These are phyloP conservation scores for Synergus laeviventris DNA, from an alignment of 2,888 invertebrate species.

Conservation along the genomic window DNA sequence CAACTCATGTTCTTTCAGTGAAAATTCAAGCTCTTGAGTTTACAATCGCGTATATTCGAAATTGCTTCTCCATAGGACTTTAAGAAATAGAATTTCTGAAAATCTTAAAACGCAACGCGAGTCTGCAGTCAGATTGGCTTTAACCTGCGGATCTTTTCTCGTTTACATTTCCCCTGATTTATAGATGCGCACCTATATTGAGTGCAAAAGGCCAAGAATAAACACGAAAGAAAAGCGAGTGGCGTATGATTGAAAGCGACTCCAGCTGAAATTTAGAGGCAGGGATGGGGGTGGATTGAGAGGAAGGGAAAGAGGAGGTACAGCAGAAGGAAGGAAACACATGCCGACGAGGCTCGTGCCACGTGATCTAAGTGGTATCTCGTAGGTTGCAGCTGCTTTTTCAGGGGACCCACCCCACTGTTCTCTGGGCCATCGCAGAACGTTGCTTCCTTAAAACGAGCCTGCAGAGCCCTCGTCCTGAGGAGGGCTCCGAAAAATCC, in stretches of 20 bases:
- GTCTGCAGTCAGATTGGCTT: neutral
- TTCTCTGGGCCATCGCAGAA: slow-evolving; percentile 46
- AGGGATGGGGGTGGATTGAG: slow-evolving; percentile 49
- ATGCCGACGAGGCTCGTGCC: slow-evolving; percentile 73
- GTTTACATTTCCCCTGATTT: neutral
- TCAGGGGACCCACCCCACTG: slow-evolving; percentile 51
- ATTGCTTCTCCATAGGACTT: no score
- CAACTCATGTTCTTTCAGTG: neutral
- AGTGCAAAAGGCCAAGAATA: slow-evolving; percentile 20
- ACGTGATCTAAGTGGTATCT: slow-evolving; percentile 70
- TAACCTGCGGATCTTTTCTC: neutral
- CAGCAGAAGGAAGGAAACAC: slow-evolving; percentile 62
- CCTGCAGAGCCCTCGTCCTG: slow-evolving; percentile 21
- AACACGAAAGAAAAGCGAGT: slow-evolving; percentile 43
- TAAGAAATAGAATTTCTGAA: no score
- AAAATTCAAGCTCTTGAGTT: neutral
- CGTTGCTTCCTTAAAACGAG: slow-evolving; percentile 44
- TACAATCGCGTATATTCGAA: neutral
- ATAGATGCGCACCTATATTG: slow-evolving; percentile 10
- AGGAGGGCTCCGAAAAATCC: slow-evolving; percentile 23
- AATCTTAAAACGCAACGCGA: neutral
- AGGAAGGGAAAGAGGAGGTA: slow-evolving; percentile 45
- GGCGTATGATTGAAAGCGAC: slow-evolving; percentile 27
- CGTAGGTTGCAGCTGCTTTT: slow-evolving; percentile 66
- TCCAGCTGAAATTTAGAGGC: slow-evolving; percentile 39